Evolutionary conservation across 2,888 invertebrate genomes (phyloP), one percentile per base, ranked within the genome.

Genomic region (Globia sparganii): DNA sequence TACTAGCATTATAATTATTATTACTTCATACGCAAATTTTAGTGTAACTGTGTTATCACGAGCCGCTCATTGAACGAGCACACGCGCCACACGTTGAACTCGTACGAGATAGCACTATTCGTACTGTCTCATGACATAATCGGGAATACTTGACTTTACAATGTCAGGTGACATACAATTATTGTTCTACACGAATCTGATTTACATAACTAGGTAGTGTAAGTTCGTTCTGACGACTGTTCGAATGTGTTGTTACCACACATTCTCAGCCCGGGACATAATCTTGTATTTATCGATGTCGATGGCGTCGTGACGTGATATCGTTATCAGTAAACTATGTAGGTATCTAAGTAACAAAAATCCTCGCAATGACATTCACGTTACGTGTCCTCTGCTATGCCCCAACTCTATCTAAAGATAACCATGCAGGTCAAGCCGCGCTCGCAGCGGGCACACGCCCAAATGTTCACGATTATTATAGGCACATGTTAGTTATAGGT

Each of bases 361-460:
- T 89, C 87, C 82, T 89, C 85, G 85, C 91, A 89, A 91, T 94
- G 94, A 93, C 93, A 94, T 94, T 93, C 93, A 91, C 82, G 80
- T 80, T 89, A 86, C 87, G 91, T 92, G 94, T 93, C 93, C 93
- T 94, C 93, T 93, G 89, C 88, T 88, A 87, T 88, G 91, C 86
- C 91, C 90, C 91, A 89, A 89, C 91, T 92, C 95, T 95, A 95
- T 92, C 95, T 95, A 95, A 95, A 95, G 95, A 95, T 95, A 95
- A 94, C 92, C 92, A 86, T 76, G 80, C 90, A 90, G 94, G 93
- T 94, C 94, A 93, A 87, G 87, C 85, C 84, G 75, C 81, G 79
- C 82, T 77, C 73, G 75, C 92, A 74, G 72, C 83, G 94, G 94
- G 94, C 95, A 93, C 92, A 84, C 93, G 92, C 94, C 94, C 94